Evolutionary conservation across 2,113 vertebrate species (phyloP).

Genomic region (Potamarius usumacintae): DNA sequence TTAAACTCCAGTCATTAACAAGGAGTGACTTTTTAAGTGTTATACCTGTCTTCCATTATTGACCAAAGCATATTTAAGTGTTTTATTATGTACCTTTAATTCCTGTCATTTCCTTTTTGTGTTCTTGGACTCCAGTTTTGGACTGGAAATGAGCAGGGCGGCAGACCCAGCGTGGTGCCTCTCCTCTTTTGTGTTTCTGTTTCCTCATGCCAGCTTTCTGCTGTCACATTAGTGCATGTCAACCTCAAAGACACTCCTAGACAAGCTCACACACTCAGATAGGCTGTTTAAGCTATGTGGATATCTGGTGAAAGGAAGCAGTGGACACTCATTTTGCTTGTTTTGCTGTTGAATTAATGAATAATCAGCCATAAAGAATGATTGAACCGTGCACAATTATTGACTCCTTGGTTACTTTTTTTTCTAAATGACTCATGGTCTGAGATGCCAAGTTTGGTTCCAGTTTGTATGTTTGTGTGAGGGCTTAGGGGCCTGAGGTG

Average conservation of each 20-base stretch:
- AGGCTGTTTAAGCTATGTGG: not conserved
- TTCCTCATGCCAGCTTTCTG: conserved; percentile 66
- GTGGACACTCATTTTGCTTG: not conserved
- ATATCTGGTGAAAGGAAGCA: not conserved
- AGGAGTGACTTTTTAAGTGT: not conserved
- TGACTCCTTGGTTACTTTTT: not conserved
- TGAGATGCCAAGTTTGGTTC: not conserved
- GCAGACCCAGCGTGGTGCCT: conserved; percentile 69
- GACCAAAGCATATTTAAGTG: not conserved
- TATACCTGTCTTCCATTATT: not conserved
- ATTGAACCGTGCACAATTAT: not conserved
- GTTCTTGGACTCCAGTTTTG: conserved; percentile 21
- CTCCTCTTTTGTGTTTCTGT: conserved; percentile 64
- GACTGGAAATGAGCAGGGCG: conserved; percentile 72
- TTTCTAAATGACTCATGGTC: not conserved
- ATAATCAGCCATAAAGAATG: not conserved
- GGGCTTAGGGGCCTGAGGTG: too few species aligned
- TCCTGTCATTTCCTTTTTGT: not conserved
- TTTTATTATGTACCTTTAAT: not conserved
- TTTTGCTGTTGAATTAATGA: not conserved
- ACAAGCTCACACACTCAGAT: conserved; percentile 20
- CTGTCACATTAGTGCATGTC: conserved; percentile 73
- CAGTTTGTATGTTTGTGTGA: not conserved
- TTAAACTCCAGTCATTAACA: not conserved
- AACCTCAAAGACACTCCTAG: conserved; percentile 50